A percentile compares a stretch with the other conserved stretches of the same genome.
These are phyloP conservation scores for Cavia aperea DNA, from an alignment of 2,113 vertebrate species.

Conservation along the genomic window DNA sequence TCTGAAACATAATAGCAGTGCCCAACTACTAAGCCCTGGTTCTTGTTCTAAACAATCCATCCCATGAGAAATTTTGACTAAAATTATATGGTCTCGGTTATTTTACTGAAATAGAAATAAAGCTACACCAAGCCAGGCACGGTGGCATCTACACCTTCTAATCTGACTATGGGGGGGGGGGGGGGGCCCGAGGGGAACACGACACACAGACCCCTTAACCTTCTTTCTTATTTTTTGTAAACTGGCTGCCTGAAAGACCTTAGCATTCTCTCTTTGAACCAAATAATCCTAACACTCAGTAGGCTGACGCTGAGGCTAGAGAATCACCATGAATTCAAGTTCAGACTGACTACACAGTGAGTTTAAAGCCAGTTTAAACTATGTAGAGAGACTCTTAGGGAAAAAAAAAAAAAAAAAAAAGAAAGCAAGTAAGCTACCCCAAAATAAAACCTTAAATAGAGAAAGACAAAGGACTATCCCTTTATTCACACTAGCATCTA, in stretches of 20 bases:
- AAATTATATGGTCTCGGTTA: constrained; percentile 48
- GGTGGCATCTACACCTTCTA: neutral
- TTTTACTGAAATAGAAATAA: constrained; percentile 55
- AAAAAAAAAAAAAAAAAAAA: constrained; percentile 24
- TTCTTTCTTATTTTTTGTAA: neutral
- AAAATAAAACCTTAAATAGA: constrained; percentile 10
- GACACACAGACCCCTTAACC: neutral
- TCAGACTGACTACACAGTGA: neutral
- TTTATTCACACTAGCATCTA: neutral
- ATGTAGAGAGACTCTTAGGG: neutral
- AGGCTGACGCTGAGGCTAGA: neutral
- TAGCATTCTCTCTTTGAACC: neutral
- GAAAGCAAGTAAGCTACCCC: constrained; percentile 5
- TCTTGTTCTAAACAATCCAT: constrained; percentile 22
- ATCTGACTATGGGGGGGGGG: neutral
- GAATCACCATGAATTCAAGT: neutral
- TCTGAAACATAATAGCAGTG: constrained; percentile 10
- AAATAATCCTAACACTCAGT: neutral
- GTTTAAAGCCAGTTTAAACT: neutral
- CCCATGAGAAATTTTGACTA: neutral
- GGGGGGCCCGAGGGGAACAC: neutral
- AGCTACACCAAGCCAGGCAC: neutral
- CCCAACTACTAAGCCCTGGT: constrained; percentile 7
- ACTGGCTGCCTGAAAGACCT: neutral
- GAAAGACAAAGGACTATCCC: neutral